A percentile compares a stretch with the other conserved stretches of the same genome.
These are phyloP conservation scores for Monomorium pharaonis DNA, from an alignment of 1,140 invertebrate genomes.

Conservation along the genomic window DNA sequence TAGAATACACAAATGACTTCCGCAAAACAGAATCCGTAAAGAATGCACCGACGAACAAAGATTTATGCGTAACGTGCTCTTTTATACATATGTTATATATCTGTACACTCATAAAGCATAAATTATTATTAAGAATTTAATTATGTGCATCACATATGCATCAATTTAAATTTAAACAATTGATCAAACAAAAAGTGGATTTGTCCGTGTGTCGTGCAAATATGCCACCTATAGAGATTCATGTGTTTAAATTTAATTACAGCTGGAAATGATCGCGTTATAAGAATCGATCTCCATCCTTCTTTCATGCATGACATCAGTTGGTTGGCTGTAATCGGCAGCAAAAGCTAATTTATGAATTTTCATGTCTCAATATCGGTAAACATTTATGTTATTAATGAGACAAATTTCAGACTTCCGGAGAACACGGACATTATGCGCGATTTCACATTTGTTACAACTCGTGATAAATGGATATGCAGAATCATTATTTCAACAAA, in stretches of 20 bases:
- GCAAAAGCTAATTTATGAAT: slow-evolving; percentile 27
- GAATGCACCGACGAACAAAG: background rate
- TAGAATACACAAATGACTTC: slow-evolving; percentile 40
- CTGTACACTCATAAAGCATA: background rate
- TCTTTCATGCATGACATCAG: background rate
- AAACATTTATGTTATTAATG: slow-evolving; percentile 41
- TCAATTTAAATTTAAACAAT: slow-evolving; percentile 31
- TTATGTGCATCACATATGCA: background rate
- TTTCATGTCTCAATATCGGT: background rate
- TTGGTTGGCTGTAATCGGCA: background rate
- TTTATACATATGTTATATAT: slow-evolving; percentile 1
- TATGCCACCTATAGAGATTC: background rate
- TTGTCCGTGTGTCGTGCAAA: background rate
- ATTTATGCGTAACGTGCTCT: slow-evolving; percentile 3
- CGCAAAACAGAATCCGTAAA: slow-evolving; percentile 8
- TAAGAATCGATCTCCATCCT: background rate
- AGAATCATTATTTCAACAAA: slow-evolving; percentile 13
- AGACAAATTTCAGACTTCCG: slow-evolving; percentile 26
- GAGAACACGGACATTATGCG: background rate
- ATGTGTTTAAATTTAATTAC: slow-evolving; percentile 44
- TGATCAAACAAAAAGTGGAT: slow-evolving; percentile 19
- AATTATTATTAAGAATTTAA: slow-evolving; percentile 19
- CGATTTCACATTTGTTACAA: slow-evolving; percentile 3
- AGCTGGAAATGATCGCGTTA: background rate
- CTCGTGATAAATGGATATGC: background rate